Base-by-base conservation (phyloP, 2,888 invertebrate species). In the Acanthopleura granulata region DNA sequence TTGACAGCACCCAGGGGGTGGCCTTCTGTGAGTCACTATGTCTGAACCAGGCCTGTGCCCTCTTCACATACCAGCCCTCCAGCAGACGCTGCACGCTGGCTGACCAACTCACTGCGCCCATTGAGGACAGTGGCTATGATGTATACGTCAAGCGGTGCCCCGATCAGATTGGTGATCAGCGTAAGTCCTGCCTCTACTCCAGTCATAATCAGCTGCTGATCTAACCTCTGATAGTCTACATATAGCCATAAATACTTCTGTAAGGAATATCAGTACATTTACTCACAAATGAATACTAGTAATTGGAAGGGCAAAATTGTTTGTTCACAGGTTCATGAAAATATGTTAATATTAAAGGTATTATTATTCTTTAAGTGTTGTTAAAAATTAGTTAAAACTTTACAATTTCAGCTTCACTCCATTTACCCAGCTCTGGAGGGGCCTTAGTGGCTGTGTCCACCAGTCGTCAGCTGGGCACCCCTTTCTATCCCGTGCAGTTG, bases 101-200 rank as follows among this genome's bases (percentile, higher is more conserved):
- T 11, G 74, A 57, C n/a, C 74, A 76, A 51, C 75, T 81, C 22
- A 79, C 81, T 1, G 25, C 71, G 0, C 74, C 81, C 15, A 66
- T 78, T 12, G 61, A 72, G 15, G 77, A 80, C 22, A 62, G 62
- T 0, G 78, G 81, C 29, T 82, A 81, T 75, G 78, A 81, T 61
- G 30, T 85, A 16, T 80, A 81, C 61, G 76, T 84, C 15, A 84
- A 83, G 69, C 83, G 83, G 0, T 85, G 85, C 78, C 85, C 85
- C 0, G 62, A 72, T 0, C 57, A 72, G 50, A 62, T 61, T 0
- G 75, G 74, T 4, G 50, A 75, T 29, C 66, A 79, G 57, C 71
- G 83, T 83, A 78, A 73, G 80, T 66, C 30, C 9, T 40, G 40
- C 40, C 40, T 40, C 9, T 40, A 40, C 9, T 40, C 40, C 40